phyloP scores from a whole-genome alignment of 2,113 vertebrate species.

The Corythornis cristatus region DNA sequence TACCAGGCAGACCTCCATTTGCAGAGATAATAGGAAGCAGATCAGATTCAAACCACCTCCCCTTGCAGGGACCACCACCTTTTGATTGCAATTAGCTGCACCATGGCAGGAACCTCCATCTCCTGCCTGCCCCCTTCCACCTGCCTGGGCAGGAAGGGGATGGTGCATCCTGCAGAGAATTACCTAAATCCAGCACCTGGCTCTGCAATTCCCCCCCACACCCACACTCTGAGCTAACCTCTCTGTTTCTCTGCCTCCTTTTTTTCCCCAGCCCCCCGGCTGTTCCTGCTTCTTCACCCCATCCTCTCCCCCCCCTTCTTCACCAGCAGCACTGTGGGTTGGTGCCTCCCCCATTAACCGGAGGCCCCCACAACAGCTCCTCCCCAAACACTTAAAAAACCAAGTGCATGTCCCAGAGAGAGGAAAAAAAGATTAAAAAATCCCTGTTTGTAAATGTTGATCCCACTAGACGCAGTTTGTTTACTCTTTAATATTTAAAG shows the following conservation, averaged over 20 bases:
- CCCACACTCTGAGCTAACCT: background rate
- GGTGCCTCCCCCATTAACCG: background rate
- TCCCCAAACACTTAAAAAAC: background rate
- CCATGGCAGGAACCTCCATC: background rate
- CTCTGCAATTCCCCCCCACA: background rate
- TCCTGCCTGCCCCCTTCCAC: background rate
- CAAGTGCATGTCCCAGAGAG: background rate
- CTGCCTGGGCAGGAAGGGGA: background rate
- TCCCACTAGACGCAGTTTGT: slow-evolving; percentile 69
- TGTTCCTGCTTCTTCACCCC: background rate
- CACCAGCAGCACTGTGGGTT: background rate
- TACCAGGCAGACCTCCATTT: slow-evolving; percentile 46
- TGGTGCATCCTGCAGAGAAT: background rate
- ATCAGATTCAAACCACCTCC: slow-evolving; percentile 22
- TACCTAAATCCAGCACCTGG: background rate
- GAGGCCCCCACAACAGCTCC: background rate
- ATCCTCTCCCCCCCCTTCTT: background rate
- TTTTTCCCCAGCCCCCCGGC: background rate
- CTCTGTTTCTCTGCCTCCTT: background rate
- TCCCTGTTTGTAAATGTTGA: slow-evolving; percentile 68
- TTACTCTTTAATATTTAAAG: slow-evolving; percentile 82
- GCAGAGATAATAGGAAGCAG: slow-evolving; percentile 51
- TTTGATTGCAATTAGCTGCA: background rate
- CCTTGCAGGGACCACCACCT: slow-evolving; percentile 25
- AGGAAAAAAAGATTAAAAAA: background rate